Base-by-base conservation (phyloP, 2,797 vertebrate genomes). In the Thamnophis elegans region DNA sequence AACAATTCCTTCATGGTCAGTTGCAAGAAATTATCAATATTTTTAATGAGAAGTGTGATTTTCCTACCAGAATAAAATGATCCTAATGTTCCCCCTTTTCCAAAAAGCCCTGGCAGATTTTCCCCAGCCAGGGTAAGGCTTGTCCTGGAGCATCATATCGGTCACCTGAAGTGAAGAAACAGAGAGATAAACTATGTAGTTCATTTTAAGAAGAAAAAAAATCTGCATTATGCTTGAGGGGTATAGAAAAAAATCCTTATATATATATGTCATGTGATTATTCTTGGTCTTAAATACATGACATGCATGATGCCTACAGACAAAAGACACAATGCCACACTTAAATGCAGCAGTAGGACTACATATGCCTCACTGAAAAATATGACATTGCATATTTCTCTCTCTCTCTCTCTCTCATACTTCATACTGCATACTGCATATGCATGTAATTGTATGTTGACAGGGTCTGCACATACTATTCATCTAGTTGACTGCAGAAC, bases 61-160 rank as follows among this genome's bases (percentile, higher is more conserved):
- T 91, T 94, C 97, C 92, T 98, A 99, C 99, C 99, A 99, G 98
- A 99, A 99, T 89, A 99, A 98, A 96, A 99, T 97, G 54, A 99
- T 99, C 95, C 99, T 98, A 96, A 98, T 98, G 92, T 99, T 98
- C 94, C 99, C 99, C 95, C 97, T 98, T 97, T 99, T 99, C 99
- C 99, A 99, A 96, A 99, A 99, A 93, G 98, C 98, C 97, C 99
- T 98, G 42, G 98, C 98, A 9, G 98, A 98, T 96, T 98, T 99
- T 89, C 98, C 99, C 99, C 99, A 99, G 28, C 98, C 98, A 94
- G 99, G 99, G 91, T 99, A 99, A 60, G 98, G 98, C 60, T 98
- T 98, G 96, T 99, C 99, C 95, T 99, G 99, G 91, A 99, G 98
- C 99, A 99, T 99, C 99, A 99, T 99, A 93, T 99, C 99, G 4